Percentiles rank a stretch among this genome's conserved stretches.
phyloP scores from a whole-genome alignment of 1,140 invertebrate species.

The Maniola jurtina region DNA sequence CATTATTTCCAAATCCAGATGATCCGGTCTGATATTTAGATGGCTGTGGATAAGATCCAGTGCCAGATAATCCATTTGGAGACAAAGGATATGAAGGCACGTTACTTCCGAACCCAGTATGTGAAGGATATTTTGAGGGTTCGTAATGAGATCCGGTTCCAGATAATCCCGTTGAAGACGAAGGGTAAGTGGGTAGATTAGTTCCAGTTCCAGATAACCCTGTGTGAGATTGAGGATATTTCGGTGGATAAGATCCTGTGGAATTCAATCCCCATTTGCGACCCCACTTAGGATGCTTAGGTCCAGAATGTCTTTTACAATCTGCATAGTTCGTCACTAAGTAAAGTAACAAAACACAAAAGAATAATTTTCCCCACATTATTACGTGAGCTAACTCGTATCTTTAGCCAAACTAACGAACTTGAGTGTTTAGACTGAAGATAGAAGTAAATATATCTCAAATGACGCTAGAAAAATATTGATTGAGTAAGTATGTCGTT shows the following conservation, averaged over 20 bases:
- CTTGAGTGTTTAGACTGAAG: too few species aligned
- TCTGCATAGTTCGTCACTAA: not conserved
- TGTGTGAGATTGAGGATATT: not conserved
- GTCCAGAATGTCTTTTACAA: not conserved
- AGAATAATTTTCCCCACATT: not conserved
- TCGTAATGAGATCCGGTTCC: not conserved
- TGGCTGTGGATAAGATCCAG: not conserved
- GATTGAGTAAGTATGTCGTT: too few species aligned
- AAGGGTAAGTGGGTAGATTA: not conserved
- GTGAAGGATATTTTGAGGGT: too few species aligned
- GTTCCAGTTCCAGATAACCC: not conserved
- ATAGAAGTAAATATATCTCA: not conserved
- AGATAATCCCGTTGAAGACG: not conserved
- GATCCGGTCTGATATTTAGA: not conserved
- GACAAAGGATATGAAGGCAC: slow-evolving; percentile 1
- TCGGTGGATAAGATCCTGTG: not conserved
- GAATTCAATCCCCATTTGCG: not conserved
- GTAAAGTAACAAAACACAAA: not conserved
- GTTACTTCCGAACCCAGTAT: not conserved
- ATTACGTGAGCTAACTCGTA: not conserved
- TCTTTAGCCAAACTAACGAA: not conserved
- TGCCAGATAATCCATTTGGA: not conserved
- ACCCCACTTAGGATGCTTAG: not conserved
- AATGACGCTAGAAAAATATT: too few species aligned
- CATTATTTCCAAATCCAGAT: slow-evolving; percentile 1